Evolutionary conservation across 2,888 invertebrate species (phyloP).

Genomic region (Sesia apiformis): DNA sequence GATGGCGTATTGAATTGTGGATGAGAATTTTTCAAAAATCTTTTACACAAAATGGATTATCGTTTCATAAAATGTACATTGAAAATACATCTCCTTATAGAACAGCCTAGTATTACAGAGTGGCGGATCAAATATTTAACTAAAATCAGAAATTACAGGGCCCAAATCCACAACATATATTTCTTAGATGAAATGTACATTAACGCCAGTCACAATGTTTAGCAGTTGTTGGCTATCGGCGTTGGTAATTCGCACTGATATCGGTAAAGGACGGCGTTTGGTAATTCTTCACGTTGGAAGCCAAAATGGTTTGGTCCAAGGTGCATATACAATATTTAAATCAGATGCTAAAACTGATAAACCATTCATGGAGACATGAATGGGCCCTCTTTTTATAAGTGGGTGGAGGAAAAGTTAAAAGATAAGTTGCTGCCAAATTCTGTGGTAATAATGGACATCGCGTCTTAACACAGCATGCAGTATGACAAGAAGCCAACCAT

Average conservation of each 20-base stretch:
- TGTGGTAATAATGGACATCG: no score
- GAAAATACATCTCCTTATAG: no score
- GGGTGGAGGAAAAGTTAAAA: no score
- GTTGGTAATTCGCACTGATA: constrained; percentile 5
- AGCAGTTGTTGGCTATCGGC: constrained; percentile 8
- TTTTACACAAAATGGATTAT: constrained; percentile 7
- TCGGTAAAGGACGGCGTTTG: constrained; percentile 7
- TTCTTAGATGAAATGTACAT: constrained; percentile 8
- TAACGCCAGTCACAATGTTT: constrained; percentile 1
- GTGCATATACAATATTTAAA: constrained; percentile 3
- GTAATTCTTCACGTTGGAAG: constrained; percentile 8
- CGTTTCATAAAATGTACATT: constrained; percentile 6
- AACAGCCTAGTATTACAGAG: no score
- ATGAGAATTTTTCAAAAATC: constrained; percentile 6
- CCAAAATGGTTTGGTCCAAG: constrained; percentile 6
- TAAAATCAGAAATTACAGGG: constrained; percentile 5
- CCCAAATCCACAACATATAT: constrained; percentile 6
- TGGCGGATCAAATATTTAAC: constrained; percentile 7
- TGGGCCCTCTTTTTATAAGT: constrained; percentile 1
- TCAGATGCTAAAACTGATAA: constrained; percentile 2
- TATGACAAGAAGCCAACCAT: no score
- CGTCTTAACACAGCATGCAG: no score
- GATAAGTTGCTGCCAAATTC: no score
- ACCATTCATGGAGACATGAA: constrained; percentile 4
- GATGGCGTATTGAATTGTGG: constrained; percentile 3